Base-by-base conservation (phyloP, 2,888 invertebrate species). In the Sarcophaga caerulescens region DNA sequence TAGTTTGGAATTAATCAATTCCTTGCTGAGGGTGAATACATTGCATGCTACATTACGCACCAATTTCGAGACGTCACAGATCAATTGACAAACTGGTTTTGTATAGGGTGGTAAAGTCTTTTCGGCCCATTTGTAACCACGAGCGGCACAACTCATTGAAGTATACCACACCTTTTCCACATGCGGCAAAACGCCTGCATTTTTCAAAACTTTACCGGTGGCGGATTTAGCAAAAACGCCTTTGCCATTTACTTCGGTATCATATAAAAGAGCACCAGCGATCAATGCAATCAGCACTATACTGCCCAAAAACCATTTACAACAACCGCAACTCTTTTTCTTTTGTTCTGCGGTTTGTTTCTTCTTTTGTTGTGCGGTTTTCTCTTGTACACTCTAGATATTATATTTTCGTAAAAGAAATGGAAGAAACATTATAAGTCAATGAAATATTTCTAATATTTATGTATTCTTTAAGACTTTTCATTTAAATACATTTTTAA, bases 141-240 rank as follows among this genome's bases (percentile, higher is more conserved):
- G 94, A 0, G 95, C 94, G 17, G 95, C 94, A 47, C 95, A 94
- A 0, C 95, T 94, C 88, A 95, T 94, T 0, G 95, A 93, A 85
- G 94, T 94, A 89, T 95, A 94, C 94, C 95, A 95, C 4, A 94
- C 95, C 85, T 94, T 94, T 88, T 96, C 95, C 75, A 95, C 95
- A 89, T 95, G 95, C 74, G 95, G 95, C 84, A 95, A 91, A 47
- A 95, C 92, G 57, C 96, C 96, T 52, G 95, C 94, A 89, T 95
- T 95, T 89, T 95, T 95, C 89, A 96, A 93, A 63, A 95, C 93
- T 89, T 94, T 94, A 63, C 95, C 96, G 8, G 95, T 95, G 89
- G 94, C 93, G 65, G 96, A 96, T 88, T 95, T 96, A 89, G 95
- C 95, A 93, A 96, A 96, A 86, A 95, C 94, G 69, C 96, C 95